Conservation (phyloP, 2,888 invertebrate species). For the Dynastes tityus region DNA sequence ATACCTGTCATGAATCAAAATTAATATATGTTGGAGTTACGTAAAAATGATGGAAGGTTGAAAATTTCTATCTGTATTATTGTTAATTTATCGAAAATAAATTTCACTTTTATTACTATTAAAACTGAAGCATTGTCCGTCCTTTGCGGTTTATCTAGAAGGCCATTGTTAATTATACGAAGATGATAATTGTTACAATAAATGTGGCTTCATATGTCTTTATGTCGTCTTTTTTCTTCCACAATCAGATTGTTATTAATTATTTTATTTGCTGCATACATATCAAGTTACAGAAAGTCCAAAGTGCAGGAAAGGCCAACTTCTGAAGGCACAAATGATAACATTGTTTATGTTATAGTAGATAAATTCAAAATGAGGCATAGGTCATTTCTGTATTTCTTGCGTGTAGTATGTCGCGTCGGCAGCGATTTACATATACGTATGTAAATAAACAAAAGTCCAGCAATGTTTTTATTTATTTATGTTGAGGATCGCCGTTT, state of each 20-base stretch:
- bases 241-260: neutral
- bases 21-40: too few species aligned
- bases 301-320: slow-evolving; percentile 31
- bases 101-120: too few species aligned
- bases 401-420: neutral
- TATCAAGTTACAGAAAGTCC: slow-evolving; percentile 33
- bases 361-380: slow-evolving; percentile 24
- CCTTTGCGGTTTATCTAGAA: too few species aligned
- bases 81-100: too few species aligned
- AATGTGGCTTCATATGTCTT: neutral
- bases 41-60: too few species aligned
- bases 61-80: too few species aligned
- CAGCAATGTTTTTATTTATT: slow-evolving; percentile 8
- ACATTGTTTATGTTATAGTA: slow-evolving; percentile 24
- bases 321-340: slow-evolving; percentile 16
- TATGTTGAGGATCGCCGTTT: slow-evolving; percentile 6
- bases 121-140: too few species aligned
- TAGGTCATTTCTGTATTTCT: slow-evolving; percentile 14
- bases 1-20: too few species aligned
- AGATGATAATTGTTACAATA: neutral
- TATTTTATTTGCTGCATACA: neutral
- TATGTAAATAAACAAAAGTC: slow-evolving; percentile 26
- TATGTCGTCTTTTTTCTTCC: neutral
- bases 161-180: neutral
- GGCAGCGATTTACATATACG: slow-evolving; percentile 5